Base-by-base conservation (phyloP, 2,113 vertebrate species). In the Cyanoderma ruficeps region DNA sequence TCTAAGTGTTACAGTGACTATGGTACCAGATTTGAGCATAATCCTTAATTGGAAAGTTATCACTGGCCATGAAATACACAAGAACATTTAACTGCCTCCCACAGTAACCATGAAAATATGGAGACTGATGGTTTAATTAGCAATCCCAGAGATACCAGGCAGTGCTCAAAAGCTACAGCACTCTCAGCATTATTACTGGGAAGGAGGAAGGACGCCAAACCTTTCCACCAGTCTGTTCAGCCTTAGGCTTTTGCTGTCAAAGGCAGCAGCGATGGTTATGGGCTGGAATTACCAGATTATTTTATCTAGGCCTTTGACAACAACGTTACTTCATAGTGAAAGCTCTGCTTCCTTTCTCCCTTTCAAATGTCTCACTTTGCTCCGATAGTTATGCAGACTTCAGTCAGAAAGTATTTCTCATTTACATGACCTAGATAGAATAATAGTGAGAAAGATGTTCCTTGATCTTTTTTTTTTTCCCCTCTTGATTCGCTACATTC, bases 371-470 rank as follows among this genome's bases (percentile, higher is more conserved):
- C 63, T 93, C 60, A 44, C 74, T 94, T 80, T 93, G 89, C 78
- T 91, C 78, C 2, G 1, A 19, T 78, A 81, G 81, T 77, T 87
- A 21, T 78, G 82, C 87, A 88, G 87, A 63, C 82, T 96, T 94
- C 87, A 97, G 70, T 96, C 92, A 80, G 85, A 93, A 94, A 96
- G 71, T 86, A 93, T 90, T 93, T 91, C 95, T 96, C 95, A 96
- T 96, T 95, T 96, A 96, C 95, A 95, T 97, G 93, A 94, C 96
- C 95, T 96, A 97, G 87, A 96, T 96, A 96, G 79, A 91, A 94
- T 83, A 96, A 96, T 91, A 91, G 81, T 77, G 92, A 86, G 92
- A 88, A 95, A 88, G 82, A 94, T 57, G 71, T 77, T 94, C 82
- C 93, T 96, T 96, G 90, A 93, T 95, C 79, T 96, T 86, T 75